phyloP scores from a whole-genome alignment of 2,113 vertebrate genomes.

The Otocyon megalotis region DNA sequence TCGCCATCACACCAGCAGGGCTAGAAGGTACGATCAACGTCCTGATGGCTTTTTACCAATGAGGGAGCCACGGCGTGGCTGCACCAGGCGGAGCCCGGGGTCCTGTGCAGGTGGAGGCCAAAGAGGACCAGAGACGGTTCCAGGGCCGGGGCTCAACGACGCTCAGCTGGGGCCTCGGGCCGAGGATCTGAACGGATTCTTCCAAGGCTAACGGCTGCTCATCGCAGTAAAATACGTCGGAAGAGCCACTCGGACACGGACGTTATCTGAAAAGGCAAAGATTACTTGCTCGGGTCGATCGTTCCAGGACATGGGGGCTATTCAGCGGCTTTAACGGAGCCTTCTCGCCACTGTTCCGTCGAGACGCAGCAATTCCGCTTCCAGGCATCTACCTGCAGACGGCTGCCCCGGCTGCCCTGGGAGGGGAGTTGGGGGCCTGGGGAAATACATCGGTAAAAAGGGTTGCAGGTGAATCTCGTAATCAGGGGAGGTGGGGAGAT shows the following conservation, averaged over 20 bases:
- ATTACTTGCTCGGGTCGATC: background rate
- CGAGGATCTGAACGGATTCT: background rate
- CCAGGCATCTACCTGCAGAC: background rate
- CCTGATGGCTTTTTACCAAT: background rate
- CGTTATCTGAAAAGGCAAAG: background rate
- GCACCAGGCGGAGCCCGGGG: background rate
- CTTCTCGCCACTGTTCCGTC: background rate
- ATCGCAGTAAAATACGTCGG: background rate
- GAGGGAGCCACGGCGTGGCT: rapidly evolving
- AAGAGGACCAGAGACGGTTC: background rate
- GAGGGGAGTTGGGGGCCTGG: background rate
- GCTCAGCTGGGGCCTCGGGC: background rate
- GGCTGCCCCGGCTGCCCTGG: background rate
- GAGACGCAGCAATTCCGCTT: background rate
- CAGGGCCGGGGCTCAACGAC: background rate
- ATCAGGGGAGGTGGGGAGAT: background rate
- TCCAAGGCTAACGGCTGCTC: background rate
- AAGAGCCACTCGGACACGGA: background rate
- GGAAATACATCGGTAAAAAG: background rate
- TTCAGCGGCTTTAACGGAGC: background rate
- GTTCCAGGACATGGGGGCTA: background rate
- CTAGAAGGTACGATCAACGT: background rate
- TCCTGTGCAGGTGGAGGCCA: background rate
- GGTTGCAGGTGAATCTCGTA: background rate
- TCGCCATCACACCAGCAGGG: too few species aligned